These are phyloP conservation scores for Thinocorus orbignyianus DNA, from an alignment of 2,113 vertebrate species.

Conservation along the genomic window DNA sequence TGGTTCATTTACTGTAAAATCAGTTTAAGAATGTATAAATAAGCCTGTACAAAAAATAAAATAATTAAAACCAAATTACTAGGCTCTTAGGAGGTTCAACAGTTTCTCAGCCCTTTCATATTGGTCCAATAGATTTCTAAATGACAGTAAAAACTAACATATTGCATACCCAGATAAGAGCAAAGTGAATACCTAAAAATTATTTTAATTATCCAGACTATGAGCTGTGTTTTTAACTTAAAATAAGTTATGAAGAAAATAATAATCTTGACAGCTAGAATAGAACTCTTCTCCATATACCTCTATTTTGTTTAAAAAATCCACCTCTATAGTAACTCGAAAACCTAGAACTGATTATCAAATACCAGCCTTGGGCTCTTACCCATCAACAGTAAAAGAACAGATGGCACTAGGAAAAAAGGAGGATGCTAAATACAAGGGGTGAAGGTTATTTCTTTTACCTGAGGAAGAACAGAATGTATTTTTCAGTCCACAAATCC, in stretches of 20 bases:
- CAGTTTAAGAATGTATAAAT: slow-evolving; percentile 23
- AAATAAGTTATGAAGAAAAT: background rate
- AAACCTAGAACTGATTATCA: background rate
- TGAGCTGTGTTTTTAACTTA: background rate
- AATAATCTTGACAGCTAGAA: background rate
- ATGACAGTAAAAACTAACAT: background rate
- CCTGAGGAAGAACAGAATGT: background rate
- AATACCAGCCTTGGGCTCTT: background rate
- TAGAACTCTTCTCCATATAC: background rate
- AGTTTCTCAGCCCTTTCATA: background rate
- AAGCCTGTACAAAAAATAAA: background rate
- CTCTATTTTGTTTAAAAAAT: background rate
- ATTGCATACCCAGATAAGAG: background rate
- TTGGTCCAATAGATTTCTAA: background rate
- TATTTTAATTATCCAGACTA: background rate
- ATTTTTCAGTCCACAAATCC: background rate
- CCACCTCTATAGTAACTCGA: background rate
- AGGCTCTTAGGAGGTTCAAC: background rate
- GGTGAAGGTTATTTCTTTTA: background rate
- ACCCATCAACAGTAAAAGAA: background rate
- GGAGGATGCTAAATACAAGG: background rate
- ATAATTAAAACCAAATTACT: background rate
- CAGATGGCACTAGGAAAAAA: background rate
- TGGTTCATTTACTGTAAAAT: slow-evolving; percentile 39
- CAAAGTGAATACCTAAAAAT: background rate